These are phyloP conservation scores for Cyphomyrus plagiostoma DNA, from an alignment of 2,113 vertebrate genomes.

Conservation along the genomic window DNA sequence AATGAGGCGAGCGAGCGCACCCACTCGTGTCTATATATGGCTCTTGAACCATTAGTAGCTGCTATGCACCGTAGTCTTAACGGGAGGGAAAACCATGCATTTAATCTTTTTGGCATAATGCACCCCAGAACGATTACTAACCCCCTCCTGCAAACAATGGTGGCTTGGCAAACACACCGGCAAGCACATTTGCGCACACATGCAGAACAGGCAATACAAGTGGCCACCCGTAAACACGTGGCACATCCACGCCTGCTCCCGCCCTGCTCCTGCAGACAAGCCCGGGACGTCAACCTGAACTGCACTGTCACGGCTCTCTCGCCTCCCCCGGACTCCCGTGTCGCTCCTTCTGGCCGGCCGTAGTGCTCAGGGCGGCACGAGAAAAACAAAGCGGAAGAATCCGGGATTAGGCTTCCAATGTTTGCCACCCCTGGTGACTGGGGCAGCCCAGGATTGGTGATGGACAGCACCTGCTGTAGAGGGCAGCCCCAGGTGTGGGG, in stretches of 20 bases:
- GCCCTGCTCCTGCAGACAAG: background rate
- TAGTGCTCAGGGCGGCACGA: background rate
- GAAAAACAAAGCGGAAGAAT: background rate
- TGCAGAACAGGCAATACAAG: background rate
- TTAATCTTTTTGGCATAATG: constrained; percentile 29
- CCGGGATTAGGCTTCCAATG: background rate
- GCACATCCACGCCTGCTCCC: background rate
- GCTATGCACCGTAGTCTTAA: constrained; percentile 30
- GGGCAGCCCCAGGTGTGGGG: background rate
- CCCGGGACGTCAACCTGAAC: background rate
- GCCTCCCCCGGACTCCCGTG: background rate
- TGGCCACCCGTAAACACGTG: background rate
- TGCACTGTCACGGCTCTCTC: background rate
- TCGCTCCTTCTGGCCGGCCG: background rate
- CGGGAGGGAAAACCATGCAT: constrained; percentile 28
- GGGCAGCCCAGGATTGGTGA: background rate
- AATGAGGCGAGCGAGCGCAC: constrained; percentile 18
- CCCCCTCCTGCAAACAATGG: background rate
- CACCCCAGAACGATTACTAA: background rate
- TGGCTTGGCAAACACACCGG: background rate
- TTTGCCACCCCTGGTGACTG: background rate
- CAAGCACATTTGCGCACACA: background rate
- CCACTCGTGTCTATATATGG: constrained; percentile 21
- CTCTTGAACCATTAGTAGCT: constrained; percentile 31
- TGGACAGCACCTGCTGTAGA: background rate